Base-by-base conservation (phyloP, 2,888 invertebrate species). In the Margaritifera margaritifera region DNA sequence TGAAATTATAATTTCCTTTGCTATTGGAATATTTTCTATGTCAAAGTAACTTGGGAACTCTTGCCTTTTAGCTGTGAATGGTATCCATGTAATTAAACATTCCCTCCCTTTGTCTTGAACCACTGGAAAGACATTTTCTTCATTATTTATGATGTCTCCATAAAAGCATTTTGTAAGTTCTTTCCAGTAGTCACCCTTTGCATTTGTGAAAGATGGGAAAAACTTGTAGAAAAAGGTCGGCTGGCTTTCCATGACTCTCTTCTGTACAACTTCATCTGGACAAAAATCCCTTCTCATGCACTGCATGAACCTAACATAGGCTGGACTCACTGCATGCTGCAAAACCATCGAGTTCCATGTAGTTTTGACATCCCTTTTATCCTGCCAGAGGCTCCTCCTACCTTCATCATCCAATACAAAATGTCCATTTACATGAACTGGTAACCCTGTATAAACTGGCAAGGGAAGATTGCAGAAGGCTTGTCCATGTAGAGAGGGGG, bases 371-470 rank as follows among this genome's bases (percentile, higher is more conserved):
- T 59, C 59, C 1, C 1, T 27, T 59, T 70, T 62, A 11, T 72
- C 69, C 8, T 53, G 57, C 75, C 77, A 79, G 1, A 80, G 58
- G 57, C 60, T 69, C 55, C 80, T 65, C 66, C 82, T 72, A 1
- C 79, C 68, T 67, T 82, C 80, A 63, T 83, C 78, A 54, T 79
- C 81, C n/a, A 84, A 69, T 11, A 75, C 79, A 75, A 84, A 84
- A 58, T 84, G 78, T 1, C 80, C 84, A 73, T 84, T 80, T 6
- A 84, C 67, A 58, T 84, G 80, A 20, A 83, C 67, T 24, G 84
- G 84, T 6, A 84, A 69, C 24, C 74, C 74, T 11, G 80, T 79
- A 25, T 59, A 24, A 20, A 79, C 55, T 19, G 84, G 82, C n/a
- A 84, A 62, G 19, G 84, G 83, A 25, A 84, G 69, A 55, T 75